Conservation (phyloP, 2,888 invertebrate species). For the Stenchaetothrips biformis region DNA sequence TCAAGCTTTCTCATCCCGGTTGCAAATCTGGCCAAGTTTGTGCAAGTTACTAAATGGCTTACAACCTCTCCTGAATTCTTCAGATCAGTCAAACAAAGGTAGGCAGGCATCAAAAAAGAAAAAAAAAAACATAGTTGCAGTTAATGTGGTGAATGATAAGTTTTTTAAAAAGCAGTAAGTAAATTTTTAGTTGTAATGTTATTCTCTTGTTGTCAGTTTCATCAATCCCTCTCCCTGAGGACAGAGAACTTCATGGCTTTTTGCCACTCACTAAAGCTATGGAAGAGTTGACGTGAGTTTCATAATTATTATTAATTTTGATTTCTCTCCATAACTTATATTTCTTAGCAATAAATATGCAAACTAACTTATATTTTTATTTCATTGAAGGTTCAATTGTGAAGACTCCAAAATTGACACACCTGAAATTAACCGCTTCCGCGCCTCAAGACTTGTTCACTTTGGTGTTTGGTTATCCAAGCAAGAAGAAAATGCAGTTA, state of each 20-base stretch:
- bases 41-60: constrained; percentile 68
- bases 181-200: constrained; percentile 12
- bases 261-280: constrained; percentile 62
- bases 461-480: constrained; percentile 51
- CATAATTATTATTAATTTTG: background rate
- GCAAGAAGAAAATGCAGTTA: constrained; percentile 46
- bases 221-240: constrained; percentile 68
- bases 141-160: background rate
- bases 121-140: background rate
- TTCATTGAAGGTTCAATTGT: constrained; percentile 45
- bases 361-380: constrained; percentile 25
- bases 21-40: constrained; percentile 74
- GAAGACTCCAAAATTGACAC: constrained; percentile 46
- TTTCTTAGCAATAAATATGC: constrained; percentile 29
- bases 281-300: constrained; percentile 48
- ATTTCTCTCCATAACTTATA: constrained; percentile 26
- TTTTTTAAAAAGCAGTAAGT: background rate
- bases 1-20: constrained; percentile 53
- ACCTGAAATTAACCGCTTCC: constrained; percentile 48
- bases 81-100: constrained; percentile 47
- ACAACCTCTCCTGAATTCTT: constrained; percentile 48
- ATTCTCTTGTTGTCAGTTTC: constrained; percentile 49
- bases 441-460: constrained; percentile 51
- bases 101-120: constrained; percentile 44
- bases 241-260: constrained; percentile 74